Evolutionary conservation across 2,888 invertebrate species (phyloP).

Genomic region (Cosmopolites sordidus): DNA sequence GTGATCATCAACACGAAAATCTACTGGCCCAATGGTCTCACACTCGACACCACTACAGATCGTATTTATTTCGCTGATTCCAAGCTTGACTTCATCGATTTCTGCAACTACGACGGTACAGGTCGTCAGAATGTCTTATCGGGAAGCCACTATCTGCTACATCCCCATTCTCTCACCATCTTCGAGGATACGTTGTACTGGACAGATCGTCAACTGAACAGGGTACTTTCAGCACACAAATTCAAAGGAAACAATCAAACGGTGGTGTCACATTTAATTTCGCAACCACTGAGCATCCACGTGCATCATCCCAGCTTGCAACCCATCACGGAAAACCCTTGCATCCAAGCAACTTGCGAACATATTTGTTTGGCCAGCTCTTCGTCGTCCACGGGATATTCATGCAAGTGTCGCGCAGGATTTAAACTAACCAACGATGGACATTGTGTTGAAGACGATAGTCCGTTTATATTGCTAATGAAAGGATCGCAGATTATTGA

Average conservation of each 20-base stretch:
- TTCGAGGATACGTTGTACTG: constrained; percentile 97
- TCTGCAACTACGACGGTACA: constrained; percentile 93
- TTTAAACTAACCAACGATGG: constrained; percentile 64
- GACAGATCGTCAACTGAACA: constrained; percentile 90
- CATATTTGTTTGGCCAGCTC: constrained; percentile 92
- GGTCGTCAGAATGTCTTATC: constrained; percentile 84
- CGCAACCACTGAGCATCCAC: constrained; percentile 91
- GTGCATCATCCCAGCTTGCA: constrained; percentile 94
- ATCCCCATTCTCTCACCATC: constrained; percentile 90
- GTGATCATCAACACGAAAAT: constrained; percentile 90
- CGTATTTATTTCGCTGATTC: constrained; percentile 97
- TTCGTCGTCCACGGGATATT: constrained; percentile 49
- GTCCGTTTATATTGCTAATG: constrained; percentile 84
- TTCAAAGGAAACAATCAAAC: constrained; percentile 84
- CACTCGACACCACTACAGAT: constrained; percentile 88
- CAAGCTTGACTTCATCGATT: constrained; percentile 95
- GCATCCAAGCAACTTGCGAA: constrained; percentile 69
- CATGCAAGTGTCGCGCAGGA: constrained; percentile 91
- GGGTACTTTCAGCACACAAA: constrained; percentile 88
- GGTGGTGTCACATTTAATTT: constrained; percentile 89
- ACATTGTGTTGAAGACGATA: constrained; percentile 78
- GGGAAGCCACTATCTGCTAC: constrained; percentile 85
- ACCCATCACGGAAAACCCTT: constrained; percentile 74
- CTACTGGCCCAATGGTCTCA: constrained; percentile 98
- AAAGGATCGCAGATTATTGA: constrained; percentile 88